phyloP scores from a whole-genome alignment of 2,888 invertebrate species.

The Lithosia quadra region DNA sequence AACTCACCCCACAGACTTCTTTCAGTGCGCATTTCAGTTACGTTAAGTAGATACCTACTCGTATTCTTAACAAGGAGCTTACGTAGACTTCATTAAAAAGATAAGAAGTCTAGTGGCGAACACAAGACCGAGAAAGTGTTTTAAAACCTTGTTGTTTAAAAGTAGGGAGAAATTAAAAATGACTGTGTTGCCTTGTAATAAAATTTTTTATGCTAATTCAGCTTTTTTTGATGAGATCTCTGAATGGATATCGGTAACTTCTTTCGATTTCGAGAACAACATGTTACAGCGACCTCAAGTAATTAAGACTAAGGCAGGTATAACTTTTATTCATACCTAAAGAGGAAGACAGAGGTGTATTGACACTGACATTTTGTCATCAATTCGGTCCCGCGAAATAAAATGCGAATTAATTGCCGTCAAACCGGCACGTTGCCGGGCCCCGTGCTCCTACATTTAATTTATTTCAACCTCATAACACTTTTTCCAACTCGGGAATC shows the following conservation, averaged over 20 bases:
- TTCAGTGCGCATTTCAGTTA: neutral
- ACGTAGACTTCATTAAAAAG: neutral
- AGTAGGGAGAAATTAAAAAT: neutral
- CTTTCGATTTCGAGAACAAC: no score
- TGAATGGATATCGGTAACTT: neutral
- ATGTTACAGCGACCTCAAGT: no score
- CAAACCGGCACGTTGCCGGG: no score
- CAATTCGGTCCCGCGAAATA: no score
- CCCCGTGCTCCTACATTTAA: no score
- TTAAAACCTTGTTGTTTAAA: neutral
- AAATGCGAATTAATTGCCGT: no score
- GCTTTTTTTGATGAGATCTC: neutral
- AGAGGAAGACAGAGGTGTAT: no score
- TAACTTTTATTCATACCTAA: no score
- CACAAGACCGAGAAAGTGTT: neutral
- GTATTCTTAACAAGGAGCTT: neutral
- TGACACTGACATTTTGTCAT: no score
- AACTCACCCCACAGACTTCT: constrained; percentile 3
- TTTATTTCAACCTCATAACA: no score
- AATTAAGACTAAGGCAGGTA: no score
- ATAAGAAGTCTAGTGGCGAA: neutral
- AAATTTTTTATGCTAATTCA: neutral
- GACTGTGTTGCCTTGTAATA: neutral
- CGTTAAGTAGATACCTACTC: neutral
- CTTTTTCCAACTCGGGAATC: no score